A percentile compares a stretch with the other conserved stretches of the same genome.
These are phyloP conservation scores for Campoplex nolae DNA, from an alignment of 2,888 invertebrate species.

Conservation along the genomic window DNA sequence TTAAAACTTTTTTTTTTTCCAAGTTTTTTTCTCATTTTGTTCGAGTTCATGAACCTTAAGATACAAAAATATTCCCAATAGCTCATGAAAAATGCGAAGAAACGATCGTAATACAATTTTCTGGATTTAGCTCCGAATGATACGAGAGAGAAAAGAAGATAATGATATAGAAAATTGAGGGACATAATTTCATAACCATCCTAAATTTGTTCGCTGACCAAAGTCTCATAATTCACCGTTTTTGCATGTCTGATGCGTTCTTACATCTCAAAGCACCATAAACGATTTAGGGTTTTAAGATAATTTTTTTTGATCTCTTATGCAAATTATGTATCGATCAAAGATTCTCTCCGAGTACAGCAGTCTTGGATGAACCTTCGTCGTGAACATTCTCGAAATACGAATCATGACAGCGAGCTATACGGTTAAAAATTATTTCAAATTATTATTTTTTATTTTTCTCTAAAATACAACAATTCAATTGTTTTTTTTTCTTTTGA, in stretches of 20 bases:
- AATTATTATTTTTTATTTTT: not conserved
- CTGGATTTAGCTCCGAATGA: constrained; percentile 11
- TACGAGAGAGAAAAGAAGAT: constrained; percentile 1
- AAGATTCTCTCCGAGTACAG: constrained; percentile 14
- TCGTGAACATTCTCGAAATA: not conserved
- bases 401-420: constrained; percentile 27
- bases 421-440: not conserved
- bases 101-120: constrained; percentile 26
- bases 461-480: not conserved
- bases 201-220: not conserved
- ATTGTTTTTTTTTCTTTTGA: not conserved
- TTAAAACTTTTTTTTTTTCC: constrained; percentile 15
- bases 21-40: not conserved
- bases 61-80: constrained; percentile 9
- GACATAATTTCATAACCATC: constrained; percentile 5
- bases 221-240: constrained; percentile 23
- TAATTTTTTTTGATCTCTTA: constrained; percentile 10
- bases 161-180: constrained; percentile 31
- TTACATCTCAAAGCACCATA: not conserved
- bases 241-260: constrained; percentile 43
- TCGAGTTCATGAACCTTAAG: not conserved
- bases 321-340: constrained; percentile 31
- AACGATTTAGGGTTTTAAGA: not conserved
- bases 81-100: not conserved
- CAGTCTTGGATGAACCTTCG: constrained; percentile 44